Conservation (phyloP, 2,113 vertebrate species). For the Hippocampus abdominalis region DNA sequence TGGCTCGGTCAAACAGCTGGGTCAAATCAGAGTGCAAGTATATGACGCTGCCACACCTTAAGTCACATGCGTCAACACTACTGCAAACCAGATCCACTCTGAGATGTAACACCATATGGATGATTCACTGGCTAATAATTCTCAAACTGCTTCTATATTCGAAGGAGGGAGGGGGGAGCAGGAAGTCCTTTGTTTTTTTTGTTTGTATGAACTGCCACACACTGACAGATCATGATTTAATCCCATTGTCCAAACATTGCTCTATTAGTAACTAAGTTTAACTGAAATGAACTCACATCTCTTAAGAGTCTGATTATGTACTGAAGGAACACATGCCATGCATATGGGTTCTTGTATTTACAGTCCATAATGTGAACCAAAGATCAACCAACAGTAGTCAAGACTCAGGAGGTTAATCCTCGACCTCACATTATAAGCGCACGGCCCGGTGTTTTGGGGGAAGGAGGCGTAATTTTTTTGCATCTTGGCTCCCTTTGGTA, state of each 20-base stretch:
- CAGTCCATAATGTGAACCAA: not conserved
- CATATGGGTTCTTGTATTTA: not conserved
- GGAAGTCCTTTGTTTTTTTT: not conserved
- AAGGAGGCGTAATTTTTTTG: not conserved
- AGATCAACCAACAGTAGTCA: not conserved
- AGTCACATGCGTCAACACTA: constrained; percentile 3
- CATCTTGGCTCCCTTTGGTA: not conserved
- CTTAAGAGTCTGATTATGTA: not conserved
- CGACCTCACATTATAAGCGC: not conserved
- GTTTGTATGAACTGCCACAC: not conserved
- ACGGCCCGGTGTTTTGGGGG: not conserved
- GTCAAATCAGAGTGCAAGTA: constrained; percentile 31
- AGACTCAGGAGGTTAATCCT: not conserved
- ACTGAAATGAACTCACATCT: not conserved
- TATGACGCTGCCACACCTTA: constrained; percentile 21
- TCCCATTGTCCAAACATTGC: not conserved
- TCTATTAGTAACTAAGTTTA: not conserved
- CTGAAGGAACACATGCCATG: not conserved
- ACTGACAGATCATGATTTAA: no score
- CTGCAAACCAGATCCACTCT: not conserved
- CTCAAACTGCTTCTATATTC: not conserved
- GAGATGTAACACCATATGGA: not conserved
- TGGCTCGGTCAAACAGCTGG: constrained; percentile 32
- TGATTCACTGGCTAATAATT: not conserved
- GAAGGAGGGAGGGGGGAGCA: not conserved